Evolutionary conservation across 2,888 invertebrate species (phyloP), one percentile per base, ranked within the genome.

Genomic region (Pomacea canaliculata): DNA sequence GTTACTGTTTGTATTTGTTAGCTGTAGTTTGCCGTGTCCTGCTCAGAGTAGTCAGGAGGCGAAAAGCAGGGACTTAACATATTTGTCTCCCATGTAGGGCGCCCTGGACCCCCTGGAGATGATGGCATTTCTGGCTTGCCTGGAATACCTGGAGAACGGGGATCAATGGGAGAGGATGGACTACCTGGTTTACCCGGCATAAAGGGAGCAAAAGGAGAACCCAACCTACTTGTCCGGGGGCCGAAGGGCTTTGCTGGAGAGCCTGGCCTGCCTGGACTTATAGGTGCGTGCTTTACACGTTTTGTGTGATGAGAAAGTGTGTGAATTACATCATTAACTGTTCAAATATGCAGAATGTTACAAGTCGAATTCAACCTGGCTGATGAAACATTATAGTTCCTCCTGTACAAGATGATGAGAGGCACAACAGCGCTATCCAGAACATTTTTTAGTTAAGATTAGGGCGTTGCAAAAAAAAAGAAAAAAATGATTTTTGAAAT

Each of bases 91-190:
- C 68, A 27, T 66, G 12, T 78, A 81, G 84, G 84, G 70, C 77
- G 66, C 4, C 79, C 81, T 37, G 89, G 89, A 1, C 19, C 75
- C 16, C 82, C 81, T 18, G 90, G 89, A n/a, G 81, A 83, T 8
- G 80, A 83, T 75, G 91, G 91, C 81, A 77, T 83, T 18, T 85
- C 85, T 69, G 90, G 90, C 66, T 76, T 80, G 16, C 86, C 86
- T 69, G 91, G 91, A 77, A 81, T 83, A 37, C 71, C 74, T 49
- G 87, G 86, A 48, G 59, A 76, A 23, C 70, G 76, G 46, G 84
- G 84, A 46, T 48, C 70, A 37, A 81, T 78, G 23, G 85, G 85
- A 51, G 78, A 81, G 12, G 69, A 76, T 60, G 83, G 85, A n/a
- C 16, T 68, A 2, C 72, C 78, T 13, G 83, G 83, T 49, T 59